Conservation (phyloP, 2,797 vertebrate genomes). For the Macropus fuliginosus region DNA sequence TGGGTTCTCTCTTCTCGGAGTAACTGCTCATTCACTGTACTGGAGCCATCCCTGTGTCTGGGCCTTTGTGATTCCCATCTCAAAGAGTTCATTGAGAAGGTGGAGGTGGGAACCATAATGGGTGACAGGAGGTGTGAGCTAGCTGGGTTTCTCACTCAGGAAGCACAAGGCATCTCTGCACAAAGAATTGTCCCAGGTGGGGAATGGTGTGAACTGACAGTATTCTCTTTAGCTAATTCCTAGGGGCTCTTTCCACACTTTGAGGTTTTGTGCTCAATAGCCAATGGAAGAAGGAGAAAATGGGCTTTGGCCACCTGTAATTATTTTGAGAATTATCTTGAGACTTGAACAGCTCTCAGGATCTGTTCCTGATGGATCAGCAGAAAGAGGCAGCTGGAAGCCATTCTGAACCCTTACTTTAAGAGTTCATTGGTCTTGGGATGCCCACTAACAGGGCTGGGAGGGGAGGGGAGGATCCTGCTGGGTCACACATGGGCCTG, state of each 20-base stretch:
- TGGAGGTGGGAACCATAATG: background rate
- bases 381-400: conserved; percentile 4
- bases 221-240: conserved; percentile 27
- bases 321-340: conserved; percentile 35
- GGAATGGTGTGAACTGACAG: conserved; percentile 12
- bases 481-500: background rate
- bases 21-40: conserved; percentile 12
- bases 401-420: conserved; percentile 25
- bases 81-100: conserved; percentile 46
- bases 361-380: conserved; percentile 36
- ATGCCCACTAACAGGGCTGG: background rate
- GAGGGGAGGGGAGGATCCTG: conserved; percentile 16
- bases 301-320: background rate
- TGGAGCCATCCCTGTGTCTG: conserved; percentile 44
- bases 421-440: conserved; percentile 11
- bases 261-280: conserved; percentile 32
- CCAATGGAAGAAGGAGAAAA: conserved; percentile 21
- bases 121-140: background rate
- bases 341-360: background rate
- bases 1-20: background rate
- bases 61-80: conserved; percentile 51
- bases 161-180: conserved; percentile 35
- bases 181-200: conserved; percentile 6
- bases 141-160: conserved; percentile 23
- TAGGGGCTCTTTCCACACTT: conserved; percentile 12